phyloP scores from a whole-genome alignment of 2,113 vertebrate species.

The Alligator mississippiensis region DNA sequence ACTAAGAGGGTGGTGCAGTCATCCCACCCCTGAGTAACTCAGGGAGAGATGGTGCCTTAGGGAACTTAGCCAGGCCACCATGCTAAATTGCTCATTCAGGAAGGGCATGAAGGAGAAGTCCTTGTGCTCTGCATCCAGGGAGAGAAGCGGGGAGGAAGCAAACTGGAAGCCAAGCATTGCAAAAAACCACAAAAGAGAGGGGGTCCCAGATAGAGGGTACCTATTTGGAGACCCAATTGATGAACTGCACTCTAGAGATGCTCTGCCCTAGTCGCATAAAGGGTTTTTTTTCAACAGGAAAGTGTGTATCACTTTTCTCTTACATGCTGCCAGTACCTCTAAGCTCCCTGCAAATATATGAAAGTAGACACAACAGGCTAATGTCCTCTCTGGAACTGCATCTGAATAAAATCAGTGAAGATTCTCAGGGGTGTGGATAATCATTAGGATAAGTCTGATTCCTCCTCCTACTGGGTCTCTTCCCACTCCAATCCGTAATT shows the following conservation, averaged over 20 bases:
- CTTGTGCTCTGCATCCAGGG: background rate
- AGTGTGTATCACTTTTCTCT: background rate
- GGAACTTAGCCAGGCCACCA: background rate
- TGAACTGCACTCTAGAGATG: background rate
- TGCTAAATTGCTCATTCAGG: background rate
- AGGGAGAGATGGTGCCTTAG: background rate
- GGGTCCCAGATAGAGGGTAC: background rate
- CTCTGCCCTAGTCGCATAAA: background rate
- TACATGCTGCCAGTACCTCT: background rate
- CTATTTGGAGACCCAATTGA: background rate
- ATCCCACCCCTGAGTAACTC: background rate
- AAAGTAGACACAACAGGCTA: background rate
- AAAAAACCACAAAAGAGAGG: background rate
- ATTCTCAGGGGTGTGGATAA: no score
- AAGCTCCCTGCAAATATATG: background rate
- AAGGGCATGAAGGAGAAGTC: background rate
- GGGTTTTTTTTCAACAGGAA: background rate
- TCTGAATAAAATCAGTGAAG: background rate
- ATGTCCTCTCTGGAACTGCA: background rate
- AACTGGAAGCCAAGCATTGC: background rate
- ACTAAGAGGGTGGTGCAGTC: background rate
- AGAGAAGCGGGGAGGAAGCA: background rate
- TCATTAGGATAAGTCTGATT: background rate
- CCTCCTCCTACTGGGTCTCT: background rate
- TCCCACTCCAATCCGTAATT: background rate